Conservation (phyloP, 2,113 vertebrate species). For the Plotosus lineatus region DNA sequence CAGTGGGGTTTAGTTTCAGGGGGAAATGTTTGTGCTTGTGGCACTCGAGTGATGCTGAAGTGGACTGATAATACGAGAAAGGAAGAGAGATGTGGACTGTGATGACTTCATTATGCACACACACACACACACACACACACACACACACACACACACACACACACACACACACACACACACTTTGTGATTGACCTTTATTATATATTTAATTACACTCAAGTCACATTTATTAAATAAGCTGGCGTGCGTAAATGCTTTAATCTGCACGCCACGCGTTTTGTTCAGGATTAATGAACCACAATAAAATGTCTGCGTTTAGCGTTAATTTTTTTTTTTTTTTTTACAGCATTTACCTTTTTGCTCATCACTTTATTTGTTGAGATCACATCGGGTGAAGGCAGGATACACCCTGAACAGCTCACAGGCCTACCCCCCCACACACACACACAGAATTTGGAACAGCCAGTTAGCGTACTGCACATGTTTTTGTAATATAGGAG, state of each 20-base stretch:
- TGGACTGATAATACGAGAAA: slow-evolving; percentile 31
- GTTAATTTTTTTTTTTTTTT: neutral
- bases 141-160: neutral
- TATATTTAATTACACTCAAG: neutral
- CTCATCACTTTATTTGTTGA: too few relatives aligned
- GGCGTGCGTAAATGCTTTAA: neutral
- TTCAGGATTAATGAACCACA: neutral
- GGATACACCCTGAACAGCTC: too few relatives aligned
- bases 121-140: neutral
- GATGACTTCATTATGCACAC: neutral
- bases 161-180: neutral
- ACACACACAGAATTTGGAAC: too few relatives aligned
- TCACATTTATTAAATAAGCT: neutral
- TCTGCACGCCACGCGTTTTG: neutral
- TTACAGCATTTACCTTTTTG: neutral
- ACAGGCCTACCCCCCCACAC: too few relatives aligned
- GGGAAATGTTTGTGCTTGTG: slow-evolving; percentile 7
- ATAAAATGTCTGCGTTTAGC: neutral
- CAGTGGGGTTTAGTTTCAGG: neutral
- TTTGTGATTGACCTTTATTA: neutral
- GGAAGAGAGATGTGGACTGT: slow-evolving; percentile 43
- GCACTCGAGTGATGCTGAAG: slow-evolving; percentile 36
- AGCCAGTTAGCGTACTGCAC: too few relatives aligned
- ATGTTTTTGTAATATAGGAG: too few relatives aligned
- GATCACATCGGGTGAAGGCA: too few relatives aligned